Conservation (phyloP, 1,140 invertebrate species). For the Drosophila mauritiana region DNA sequence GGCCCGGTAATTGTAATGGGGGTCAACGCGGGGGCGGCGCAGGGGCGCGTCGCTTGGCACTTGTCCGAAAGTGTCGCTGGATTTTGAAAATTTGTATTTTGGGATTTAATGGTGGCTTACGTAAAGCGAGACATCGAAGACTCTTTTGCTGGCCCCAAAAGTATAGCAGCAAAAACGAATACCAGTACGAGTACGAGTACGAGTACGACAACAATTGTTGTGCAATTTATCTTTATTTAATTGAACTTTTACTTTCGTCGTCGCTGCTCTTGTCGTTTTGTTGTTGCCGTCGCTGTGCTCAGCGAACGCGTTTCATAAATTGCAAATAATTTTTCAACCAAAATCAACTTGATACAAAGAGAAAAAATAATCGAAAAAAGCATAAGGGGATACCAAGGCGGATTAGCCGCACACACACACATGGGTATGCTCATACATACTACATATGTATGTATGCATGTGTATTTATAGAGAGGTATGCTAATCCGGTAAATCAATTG, state of each 20-base stretch:
- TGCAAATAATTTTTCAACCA: conserved; percentile 76
- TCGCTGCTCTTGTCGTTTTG: conserved; percentile 19
- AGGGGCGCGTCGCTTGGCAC: conserved; percentile 7
- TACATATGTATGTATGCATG: not conserved
- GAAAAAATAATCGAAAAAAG: conserved; percentile 35
- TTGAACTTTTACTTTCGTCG: conserved; percentile 80
- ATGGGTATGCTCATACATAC: not conserved
- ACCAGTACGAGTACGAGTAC: conserved; percentile 12
- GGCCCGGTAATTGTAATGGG: conserved; percentile 3
- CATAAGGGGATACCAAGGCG: conserved; percentile 38
- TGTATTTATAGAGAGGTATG: conserved; percentile 37
- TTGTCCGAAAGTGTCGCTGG: conserved; percentile 6
- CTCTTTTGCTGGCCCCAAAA: conserved; percentile 10
- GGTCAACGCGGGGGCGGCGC: conserved; percentile 1
- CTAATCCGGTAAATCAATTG: conserved; percentile 82
- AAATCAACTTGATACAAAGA: conserved; percentile 50
- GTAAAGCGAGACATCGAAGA: conserved; percentile 17
- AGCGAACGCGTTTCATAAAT: conserved; percentile 78
- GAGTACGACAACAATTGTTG: conserved; percentile 68
- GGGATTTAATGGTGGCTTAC: conserved; percentile 23
- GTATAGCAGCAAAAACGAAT: not conserved
- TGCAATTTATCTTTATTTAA: conserved; percentile 83
- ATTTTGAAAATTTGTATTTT: conserved; percentile 1
- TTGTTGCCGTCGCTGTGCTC: conserved; percentile 28
- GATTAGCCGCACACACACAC: conserved; percentile 25